Conservation (phyloP, 2,888 invertebrate species). For the Nephrotoma appendiculata region DNA sequence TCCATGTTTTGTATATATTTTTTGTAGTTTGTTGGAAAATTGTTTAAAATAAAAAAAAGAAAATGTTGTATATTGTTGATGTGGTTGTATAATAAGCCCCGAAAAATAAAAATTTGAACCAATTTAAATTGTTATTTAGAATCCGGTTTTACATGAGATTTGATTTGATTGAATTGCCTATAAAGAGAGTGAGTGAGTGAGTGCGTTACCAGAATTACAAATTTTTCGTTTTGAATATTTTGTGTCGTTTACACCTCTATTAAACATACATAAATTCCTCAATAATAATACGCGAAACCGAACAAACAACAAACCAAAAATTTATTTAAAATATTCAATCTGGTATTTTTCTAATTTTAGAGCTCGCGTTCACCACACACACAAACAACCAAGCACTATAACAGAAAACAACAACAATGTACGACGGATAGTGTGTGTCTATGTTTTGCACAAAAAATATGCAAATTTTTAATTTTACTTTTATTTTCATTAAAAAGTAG, state of each 20-base stretch:
- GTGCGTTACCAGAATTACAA: not conserved
- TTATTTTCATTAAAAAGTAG: not conserved
- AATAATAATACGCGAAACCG: not conserved
- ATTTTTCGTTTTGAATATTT: not conserved
- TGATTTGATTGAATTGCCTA: not conserved
- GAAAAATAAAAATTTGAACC: not conserved
- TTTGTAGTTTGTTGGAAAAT: not conserved
- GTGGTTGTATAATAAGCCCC: not conserved
- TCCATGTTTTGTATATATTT: not conserved
- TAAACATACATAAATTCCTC: not conserved
- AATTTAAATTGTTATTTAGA: not conserved
- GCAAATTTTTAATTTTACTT: not conserved
- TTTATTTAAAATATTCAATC: not conserved
- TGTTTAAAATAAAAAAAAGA: not conserved
- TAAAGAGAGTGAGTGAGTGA: not conserved
- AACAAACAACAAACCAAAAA: not conserved
- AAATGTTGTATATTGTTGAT: not conserved
- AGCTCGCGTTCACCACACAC: not conserved
- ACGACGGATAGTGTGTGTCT: not conserved
- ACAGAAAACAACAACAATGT: not conserved
- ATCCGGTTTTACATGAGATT: not conserved
- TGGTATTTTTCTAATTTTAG: not conserved
- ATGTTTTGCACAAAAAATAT: not conserved
- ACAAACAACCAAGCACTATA: not conserved
- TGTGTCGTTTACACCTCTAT: not conserved